Evolutionary conservation across 2,113 vertebrate genomes (phyloP).

Genomic region (Lamprologus callipterus): DNA sequence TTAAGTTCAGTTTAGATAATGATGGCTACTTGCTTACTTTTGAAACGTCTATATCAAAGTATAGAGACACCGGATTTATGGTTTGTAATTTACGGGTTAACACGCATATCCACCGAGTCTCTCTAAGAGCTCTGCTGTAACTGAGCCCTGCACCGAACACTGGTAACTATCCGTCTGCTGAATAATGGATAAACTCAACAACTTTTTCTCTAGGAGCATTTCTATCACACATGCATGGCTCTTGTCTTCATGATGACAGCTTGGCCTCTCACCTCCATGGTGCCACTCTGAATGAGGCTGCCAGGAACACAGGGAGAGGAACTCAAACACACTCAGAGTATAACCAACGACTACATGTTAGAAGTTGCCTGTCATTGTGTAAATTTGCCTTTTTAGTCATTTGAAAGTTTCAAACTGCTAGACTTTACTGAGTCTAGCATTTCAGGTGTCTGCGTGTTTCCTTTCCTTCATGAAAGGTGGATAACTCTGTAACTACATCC

Average conservation of each 20-base stretch:
- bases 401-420: neutral
- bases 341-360: neutral
- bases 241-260: slow-evolving; percentile 23
- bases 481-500: slow-evolving; percentile 12
- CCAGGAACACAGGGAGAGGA: neutral
- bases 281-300: neutral
- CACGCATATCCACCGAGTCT: neutral
- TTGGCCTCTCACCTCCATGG: neutral
- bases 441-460: neutral
- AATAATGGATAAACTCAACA: slow-evolving; percentile 51
- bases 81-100: neutral
- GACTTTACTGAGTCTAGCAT: neutral
- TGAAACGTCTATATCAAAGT: neutral
- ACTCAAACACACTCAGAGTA: neutral
- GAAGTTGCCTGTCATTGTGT: neutral
- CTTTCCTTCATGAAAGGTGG: neutral
- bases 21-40: neutral
- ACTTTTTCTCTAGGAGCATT: slow-evolving; percentile 30
- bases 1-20: neutral
- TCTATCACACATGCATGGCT: slow-evolving; percentile 24
- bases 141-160: slow-evolving; percentile 20
- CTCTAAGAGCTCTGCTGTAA: slow-evolving; percentile 19
- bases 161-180: slow-evolving; percentile 41
- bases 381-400: neutral
- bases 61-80: neutral